Base-by-base conservation (phyloP, 64 coral and sea anemone species). In the Pocillopora verrucosa region DNA sequence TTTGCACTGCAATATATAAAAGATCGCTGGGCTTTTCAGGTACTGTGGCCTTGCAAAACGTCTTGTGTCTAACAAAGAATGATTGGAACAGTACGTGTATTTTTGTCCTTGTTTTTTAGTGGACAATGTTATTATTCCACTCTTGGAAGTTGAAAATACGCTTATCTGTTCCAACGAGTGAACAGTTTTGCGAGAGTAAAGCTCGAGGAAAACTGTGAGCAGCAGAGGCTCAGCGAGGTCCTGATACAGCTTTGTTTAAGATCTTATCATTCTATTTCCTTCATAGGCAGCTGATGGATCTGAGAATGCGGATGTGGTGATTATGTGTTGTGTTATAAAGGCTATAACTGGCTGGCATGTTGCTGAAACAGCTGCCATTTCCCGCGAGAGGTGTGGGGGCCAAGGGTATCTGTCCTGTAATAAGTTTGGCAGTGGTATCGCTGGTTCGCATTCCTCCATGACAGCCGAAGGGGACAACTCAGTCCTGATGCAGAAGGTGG, bases 391-490 rank as follows among this genome's bases (percentile, higher is more conserved):
- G 65, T 95, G 84, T 89, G 94, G 94, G 30, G 94, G 94, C 36
- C 94, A 95, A 75, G 94, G 94, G 4, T 95, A 95, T 61, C 87
- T 95, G 7, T 92, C 94, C 1, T 95, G 94, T 24, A 95, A 95
- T 79, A 92, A 65, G 73, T 95, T 95, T 79, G 94, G 94, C 65
- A 73, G 30, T 74, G 94, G 86, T 2, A 95, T 95, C 37, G 94
- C 94, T 41, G 94, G 94, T 65, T 92, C 94, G 34, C 94, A 95
- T 25, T 95, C 94, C 15, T 95, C 94, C 10, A 95, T 95, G 75
- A 95, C 94, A 73, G 94, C 94, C 51, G 94, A 95, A 80, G 94
- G 94, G 15, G 94, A 95, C 75, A 95, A 95, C 94, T 92, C 94
- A 9, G 94, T 95, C 11, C 79, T 95, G 17, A 95, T 95, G 94